Conservation (phyloP, 1,140 invertebrate genomes). For the Drosophila burlai region DNA sequence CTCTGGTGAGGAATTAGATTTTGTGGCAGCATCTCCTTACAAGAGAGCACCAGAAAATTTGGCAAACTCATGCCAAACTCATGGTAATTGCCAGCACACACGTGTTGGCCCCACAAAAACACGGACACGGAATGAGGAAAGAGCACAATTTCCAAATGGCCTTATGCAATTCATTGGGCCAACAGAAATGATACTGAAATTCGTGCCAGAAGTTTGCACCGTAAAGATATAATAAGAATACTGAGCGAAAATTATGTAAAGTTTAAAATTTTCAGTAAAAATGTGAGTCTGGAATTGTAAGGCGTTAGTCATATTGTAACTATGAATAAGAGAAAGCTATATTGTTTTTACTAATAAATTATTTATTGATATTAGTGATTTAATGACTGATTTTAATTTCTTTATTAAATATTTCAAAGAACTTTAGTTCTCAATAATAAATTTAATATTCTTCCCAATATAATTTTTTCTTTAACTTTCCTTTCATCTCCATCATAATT, state of each 20-base stretch:
- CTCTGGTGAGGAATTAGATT: conserved; percentile 42
- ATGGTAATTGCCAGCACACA: conserved; percentile 43
- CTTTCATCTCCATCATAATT: background rate
- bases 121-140: background rate
- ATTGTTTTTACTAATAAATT: no score
- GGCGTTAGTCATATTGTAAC: no score
- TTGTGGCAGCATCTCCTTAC: conserved; percentile 27
- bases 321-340: no score
- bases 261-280: background rate
- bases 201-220: conserved; percentile 12
- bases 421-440: no score
- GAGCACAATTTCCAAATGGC: conserved; percentile 40
- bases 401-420: background rate
- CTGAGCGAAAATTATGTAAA: background rate
- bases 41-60: conserved; percentile 22
- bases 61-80: conserved; percentile 45
- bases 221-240: background rate
- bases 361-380: no score
- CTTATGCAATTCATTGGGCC: conserved; percentile 42
- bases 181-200: conserved; percentile 25
- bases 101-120: conserved; percentile 25
- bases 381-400: background rate
- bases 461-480: background rate
- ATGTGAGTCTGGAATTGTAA: background rate
- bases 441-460: background rate